phyloP scores from a whole-genome alignment of 53 echinoderm and acorn worm species.

The Hippasteria phrygiana region DNA sequence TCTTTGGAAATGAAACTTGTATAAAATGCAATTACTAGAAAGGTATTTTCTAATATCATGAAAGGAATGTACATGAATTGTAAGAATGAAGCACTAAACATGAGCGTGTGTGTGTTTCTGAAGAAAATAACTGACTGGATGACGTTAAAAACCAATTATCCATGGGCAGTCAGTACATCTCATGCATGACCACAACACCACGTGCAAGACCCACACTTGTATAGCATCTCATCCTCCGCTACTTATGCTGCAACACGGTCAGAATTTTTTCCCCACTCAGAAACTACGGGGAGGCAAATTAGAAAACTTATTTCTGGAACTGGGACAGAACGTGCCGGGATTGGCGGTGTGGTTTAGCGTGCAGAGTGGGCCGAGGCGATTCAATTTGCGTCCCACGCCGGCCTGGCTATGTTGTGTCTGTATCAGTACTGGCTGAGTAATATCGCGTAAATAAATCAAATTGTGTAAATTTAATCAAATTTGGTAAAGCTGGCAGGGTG shows the following conservation, averaged over 20 bases:
- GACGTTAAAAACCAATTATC: too few relatives aligned
- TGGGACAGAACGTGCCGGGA: slow-evolving; percentile 41
- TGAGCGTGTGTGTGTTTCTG: too few relatives aligned
- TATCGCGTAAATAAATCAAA: slow-evolving; percentile 52
- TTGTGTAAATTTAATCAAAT: slow-evolving; percentile 39
- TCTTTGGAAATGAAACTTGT: too few relatives aligned
- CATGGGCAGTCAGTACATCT: neutral
- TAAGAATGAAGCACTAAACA: too few relatives aligned
- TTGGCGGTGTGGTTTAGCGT: neutral
- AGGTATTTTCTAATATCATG: too few relatives aligned
- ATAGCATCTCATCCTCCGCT: neutral
- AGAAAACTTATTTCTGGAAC: slow-evolving; percentile 45
- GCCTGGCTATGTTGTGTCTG: slow-evolving; percentile 49
- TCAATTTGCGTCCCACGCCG: slow-evolving; percentile 31
- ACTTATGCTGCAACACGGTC: slow-evolving; percentile 30
- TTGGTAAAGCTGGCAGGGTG: slow-evolving; percentile 11
- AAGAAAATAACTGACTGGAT: too few relatives aligned
- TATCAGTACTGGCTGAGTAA: slow-evolving; percentile 5
- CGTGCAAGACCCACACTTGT: too few relatives aligned
- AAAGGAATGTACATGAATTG: too few relatives aligned
- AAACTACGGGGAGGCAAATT: slow-evolving; percentile 22
- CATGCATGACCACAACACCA: neutral
- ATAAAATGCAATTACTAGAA: too few relatives aligned
- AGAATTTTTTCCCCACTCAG: neutral
- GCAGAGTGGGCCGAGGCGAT: neutral